Base-by-base conservation (phyloP, 2,888 invertebrate species). In the Oegoconia quadripuncta region DNA sequence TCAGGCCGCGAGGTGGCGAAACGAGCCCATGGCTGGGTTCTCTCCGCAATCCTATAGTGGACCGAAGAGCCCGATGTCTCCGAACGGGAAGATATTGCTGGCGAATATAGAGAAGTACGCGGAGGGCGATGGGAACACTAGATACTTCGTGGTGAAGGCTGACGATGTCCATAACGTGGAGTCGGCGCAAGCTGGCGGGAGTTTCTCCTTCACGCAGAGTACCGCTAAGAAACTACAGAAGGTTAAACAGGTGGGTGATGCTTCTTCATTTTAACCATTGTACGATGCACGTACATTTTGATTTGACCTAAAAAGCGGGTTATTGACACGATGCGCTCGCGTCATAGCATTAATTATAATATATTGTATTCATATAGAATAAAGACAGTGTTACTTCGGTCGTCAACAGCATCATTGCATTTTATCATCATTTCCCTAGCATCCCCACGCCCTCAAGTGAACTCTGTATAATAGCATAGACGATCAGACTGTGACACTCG, bases 121-220 rank as follows among this genome's bases (percentile, higher is more conserved):
- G 13, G 69, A 67, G 3, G 55, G 44, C 6, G 48, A 34, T 13
- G 35, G 30, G 9, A 67, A 52, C 18, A 60, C 64, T 45, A 59
- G 64, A 15, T 93, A 90, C 69, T 90, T 92, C 55, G 77, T 93
- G 33, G 91, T 91, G 59, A 90, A 89, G 56, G 90, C 90, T 11
- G 89, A 86, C 23, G 90, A 89, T 42, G 64, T 82, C 39, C 88
- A 88, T 41, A 73, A 76, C 29, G 80, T 92, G 23, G 91, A 91
- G 39, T 71, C 88, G 12, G 90, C 91, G 4, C 82, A 90, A 44
- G 75, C 64, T 34, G 83, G 83, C 7, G 88, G 88, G 23, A 73
- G 79, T 5, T 92, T 89, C 88, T 88, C 89, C 11, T 91, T 92
- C 58, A 74, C 90, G n/a, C 86, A 83, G 13, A 81, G 80, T 40